phyloP scores from a whole-genome alignment of 1,140 invertebrate genomes.

The Zaprionus camerounensis region DNA sequence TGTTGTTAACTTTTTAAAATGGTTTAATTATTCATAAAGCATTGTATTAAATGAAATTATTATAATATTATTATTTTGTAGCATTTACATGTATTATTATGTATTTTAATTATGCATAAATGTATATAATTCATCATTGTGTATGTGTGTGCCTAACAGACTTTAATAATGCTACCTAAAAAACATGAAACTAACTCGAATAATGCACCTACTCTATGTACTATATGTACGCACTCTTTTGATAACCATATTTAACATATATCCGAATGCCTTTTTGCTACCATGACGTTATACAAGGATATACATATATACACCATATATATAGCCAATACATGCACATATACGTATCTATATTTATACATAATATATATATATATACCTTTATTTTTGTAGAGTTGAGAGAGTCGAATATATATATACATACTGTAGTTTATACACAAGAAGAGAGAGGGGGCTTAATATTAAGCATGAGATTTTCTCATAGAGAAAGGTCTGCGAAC shows the following conservation, averaged over 20 bases:
- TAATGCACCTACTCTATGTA: slow-evolving; percentile 12
- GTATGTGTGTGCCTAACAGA: slow-evolving; percentile 55
- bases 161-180: slow-evolving; percentile 34
- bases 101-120: slow-evolving; percentile 64
- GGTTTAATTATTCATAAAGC: slow-evolving; percentile 63
- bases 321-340: slow-evolving; percentile 42
- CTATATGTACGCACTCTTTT: slow-evolving; percentile 21
- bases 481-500: slow-evolving; percentile 54
- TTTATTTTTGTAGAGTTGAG: slow-evolving; percentile 42
- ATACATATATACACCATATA: slow-evolving; percentile 26
- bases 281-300: slow-evolving; percentile 48
- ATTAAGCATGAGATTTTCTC: slow-evolving; percentile 57
- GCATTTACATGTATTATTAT: slow-evolving; percentile 56
- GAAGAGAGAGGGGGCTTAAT: slow-evolving; percentile 37
- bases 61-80: slow-evolving; percentile 45
- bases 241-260: slow-evolving; percentile 18
- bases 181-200: slow-evolving; percentile 38
- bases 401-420: slow-evolving; percentile 51
- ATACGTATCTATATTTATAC: slow-evolving; percentile 48
- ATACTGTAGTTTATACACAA: slow-evolving; percentile 52
- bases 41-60: slow-evolving; percentile 59
- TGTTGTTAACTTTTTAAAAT: slow-evolving; percentile 72
- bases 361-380: slow-evolving; percentile 37
- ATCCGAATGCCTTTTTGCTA: slow-evolving; percentile 40
- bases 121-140: slow-evolving; percentile 63